Evolutionary conservation across 2,888 invertebrate genomes (phyloP), one percentile per base, ranked within the genome.

Genomic region (Tinea trinotella): DNA sequence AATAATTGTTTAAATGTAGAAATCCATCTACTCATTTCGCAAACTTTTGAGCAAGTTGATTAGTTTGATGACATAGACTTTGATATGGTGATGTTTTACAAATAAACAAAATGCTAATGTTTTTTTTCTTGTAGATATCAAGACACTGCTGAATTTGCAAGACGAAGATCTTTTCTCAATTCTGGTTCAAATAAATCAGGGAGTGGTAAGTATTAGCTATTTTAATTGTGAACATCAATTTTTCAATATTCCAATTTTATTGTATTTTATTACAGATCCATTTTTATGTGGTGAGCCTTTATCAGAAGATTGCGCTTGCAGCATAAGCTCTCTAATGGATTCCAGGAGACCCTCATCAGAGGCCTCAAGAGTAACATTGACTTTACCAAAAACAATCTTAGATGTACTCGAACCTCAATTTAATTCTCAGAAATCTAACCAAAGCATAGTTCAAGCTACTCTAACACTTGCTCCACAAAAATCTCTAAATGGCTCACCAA

Each of bases 81-180:
- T n/a, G n/a, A n/a, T n/a, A n/a, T n/a, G n/a, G n/a, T n/a, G n/a
- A n/a, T n/a, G n/a, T n/a, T n/a, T n/a, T n/a, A n/a, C n/a, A n/a
- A n/a, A n/a, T n/a, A n/a, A n/a, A 24, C 9, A 24, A 24, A 24
- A 24, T 24, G 24, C 24, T 9, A 15, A 40, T 44, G 9, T 10
- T 24, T 56, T 20, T 15, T 53, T 54, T 53, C 44, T 66, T 70
- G 17, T 88, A 92, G 76, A 56, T 96, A 94, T 75, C 90, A 92
- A 74, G 90, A 92, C 63, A 89, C 91, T 0, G 90, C 90, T 9
- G 92, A 92, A 66, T 92, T 91, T 73, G 90, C 91, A 17, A 87
- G 92, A 57, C 84, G 93, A 52, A 88, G 92, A 12, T 89, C 88
- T 15, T 88, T 90, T 61, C 71, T 87, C 54, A 78, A 74, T 67